Evolutionary conservation across 1,140 invertebrate species (phyloP), one percentile per base, ranked within the genome.

Genomic region (Pinna nobilis): DNA sequence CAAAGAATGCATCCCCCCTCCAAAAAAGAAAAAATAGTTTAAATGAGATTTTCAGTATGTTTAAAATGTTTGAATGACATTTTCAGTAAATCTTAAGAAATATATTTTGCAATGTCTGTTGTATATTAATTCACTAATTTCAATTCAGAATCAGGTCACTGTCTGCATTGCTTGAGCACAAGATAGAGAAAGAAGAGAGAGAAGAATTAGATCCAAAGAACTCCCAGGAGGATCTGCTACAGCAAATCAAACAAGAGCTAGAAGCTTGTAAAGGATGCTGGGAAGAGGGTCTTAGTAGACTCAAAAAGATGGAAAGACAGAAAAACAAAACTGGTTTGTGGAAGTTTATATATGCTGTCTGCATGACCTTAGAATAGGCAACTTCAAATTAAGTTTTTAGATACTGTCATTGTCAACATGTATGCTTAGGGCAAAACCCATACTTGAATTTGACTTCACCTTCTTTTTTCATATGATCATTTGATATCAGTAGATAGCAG

Each of bases 191-290:
- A 15, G 32, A 28, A 41, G 57, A 66, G 33, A 23, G 32, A 9
- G 1, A 13, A 47, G 30, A 51, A 32, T 20, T 13, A 20, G 33
- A 28, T 23, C 51, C 44, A 18, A 33, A 69, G 33, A 20, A 55
- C 35, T 64, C 65, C 64, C n/a, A 50, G 15, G 53, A 65, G 11
- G 49, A 33, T n/a, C 47, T 79, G 20, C 51, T 79, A 47, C 49
- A 76, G 32, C 76, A 76, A 70, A 72, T 83, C n/a, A 81, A 70
- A 78, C 77, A 78, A 23, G 81, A 83, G 64, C 74, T 83, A 9
- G 65, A 75, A 6, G 80, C 81, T 20, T 79, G 81, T 63, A 81
- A 79, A 75, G 79, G 77, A 51, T 83, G 81, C 44, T 83, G 79
- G 79, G 81, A 83, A 67, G 79, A 81, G 33, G 79, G 79, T 35